These are phyloP conservation scores for Ceramica pisi DNA, from an alignment of 2,888 invertebrate species.

Conservation along the genomic window DNA sequence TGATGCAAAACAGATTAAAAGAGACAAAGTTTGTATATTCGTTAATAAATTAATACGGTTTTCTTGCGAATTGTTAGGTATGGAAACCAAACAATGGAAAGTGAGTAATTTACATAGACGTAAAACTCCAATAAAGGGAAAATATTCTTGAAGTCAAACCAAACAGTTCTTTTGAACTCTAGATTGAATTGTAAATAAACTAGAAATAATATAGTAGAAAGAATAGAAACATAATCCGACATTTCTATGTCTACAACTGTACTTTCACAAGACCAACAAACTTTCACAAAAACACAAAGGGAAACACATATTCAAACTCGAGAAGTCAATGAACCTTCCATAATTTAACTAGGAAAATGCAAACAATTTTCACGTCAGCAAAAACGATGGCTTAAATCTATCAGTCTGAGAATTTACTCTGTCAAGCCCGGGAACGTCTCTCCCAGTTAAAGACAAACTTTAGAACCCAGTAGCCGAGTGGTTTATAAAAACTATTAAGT, in stretches of 20 bases:
- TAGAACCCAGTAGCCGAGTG: slow-evolving; percentile 30
- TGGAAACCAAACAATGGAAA: neutral
- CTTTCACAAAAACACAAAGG: neutral
- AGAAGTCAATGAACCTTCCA: slow-evolving; percentile 15
- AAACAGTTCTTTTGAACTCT: slow-evolving; percentile 42
- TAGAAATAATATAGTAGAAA: neutral
- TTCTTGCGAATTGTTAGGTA: neutral
- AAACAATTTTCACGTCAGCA: slow-evolving; percentile 16
- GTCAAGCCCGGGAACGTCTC: slow-evolving; percentile 38
- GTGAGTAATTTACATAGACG: neutral
- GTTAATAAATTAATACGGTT: neutral
- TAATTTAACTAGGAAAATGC: slow-evolving; percentile 12
- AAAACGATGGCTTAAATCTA: slow-evolving; percentile 35
- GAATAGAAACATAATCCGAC: slow-evolving; percentile 21
- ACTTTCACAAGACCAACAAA: neutral
- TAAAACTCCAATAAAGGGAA: neutral
- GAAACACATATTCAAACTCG: neutral
- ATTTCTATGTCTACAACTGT: slow-evolving; percentile 12
- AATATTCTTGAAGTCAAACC: slow-evolving; percentile 5
- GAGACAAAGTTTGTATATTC: slow-evolving; percentile 7
- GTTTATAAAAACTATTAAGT: slow-evolving; percentile 66
- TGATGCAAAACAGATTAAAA: neutral
- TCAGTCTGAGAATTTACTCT: slow-evolving; percentile 37
- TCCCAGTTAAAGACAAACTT: slow-evolving; percentile 45
- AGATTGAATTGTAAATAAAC: slow-evolving; percentile 9